Base-by-base conservation (phyloP, 2,113 vertebrate species). In the Ictalurus furcatus region DNA sequence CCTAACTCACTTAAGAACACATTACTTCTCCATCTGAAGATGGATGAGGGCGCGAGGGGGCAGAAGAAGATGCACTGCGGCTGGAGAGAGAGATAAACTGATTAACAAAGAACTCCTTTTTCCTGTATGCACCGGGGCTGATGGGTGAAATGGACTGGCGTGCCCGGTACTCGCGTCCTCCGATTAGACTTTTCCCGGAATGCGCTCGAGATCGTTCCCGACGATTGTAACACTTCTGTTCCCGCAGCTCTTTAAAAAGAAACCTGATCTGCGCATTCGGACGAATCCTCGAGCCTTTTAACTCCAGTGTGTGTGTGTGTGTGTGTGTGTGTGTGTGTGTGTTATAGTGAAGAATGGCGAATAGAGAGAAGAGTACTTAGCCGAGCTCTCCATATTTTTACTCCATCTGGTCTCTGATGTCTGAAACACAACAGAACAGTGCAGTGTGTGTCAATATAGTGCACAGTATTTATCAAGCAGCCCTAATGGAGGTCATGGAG, bases 191-290 rank as follows among this genome's bases (percentile, higher is more conserved):
- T 96, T 87, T 96, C 95, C 95, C 94, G 95, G 95, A 96, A 96
- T 94, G 90, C 88, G 92, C 92, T 92, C 89, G 91, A 89, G 93
- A 94, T 95, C 94, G 93, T 96, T 96, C 95, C 96, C 95, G 95
- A 95, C 88, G 95, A 96, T 93, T 91, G 93, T 90, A 89, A 95
- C 94, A 90, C 93, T 92, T 93, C 90, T 87, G 93, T 96, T 96
- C 95, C 96, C 94, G 94, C 95, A 96, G 95, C 95, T 96, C 95
- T 96, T 96, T 96, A 95, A 94, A 95, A 88, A 91, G 96, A 95
- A 96, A 96, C 89, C 23, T 65, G 94, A 96, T 94, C 76, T 91
- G 92, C 90, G 79, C 89, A 90, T 92, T 90, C 85, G 78, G 91
- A 89, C 73, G 87, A 65, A 84, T 67, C 94, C 91, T 90, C 92